A percentile compares a stretch with the other conserved stretches of the same genome.
Evolutionary conservation across 2,888 invertebrate genomes (phyloP).

Genomic region (Epirrhoe alternata): DNA sequence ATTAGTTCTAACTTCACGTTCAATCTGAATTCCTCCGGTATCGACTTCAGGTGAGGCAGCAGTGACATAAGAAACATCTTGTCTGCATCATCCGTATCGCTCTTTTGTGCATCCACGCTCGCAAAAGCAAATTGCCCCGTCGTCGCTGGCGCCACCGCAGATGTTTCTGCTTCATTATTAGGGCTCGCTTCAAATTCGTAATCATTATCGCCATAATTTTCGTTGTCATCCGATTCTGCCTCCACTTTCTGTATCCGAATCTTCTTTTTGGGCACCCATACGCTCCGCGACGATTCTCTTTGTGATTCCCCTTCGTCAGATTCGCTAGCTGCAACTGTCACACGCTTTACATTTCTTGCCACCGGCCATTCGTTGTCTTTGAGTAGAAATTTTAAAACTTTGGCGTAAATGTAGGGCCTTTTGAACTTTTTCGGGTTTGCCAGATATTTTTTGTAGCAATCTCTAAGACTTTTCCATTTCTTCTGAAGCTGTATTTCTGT

Average conservation of each 20-base stretch:
- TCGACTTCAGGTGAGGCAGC: conserved; percentile 71
- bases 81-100: conserved; percentile 69
- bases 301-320: conserved; percentile 55
- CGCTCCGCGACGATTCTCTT: conserved; percentile 37
- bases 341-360: conserved; percentile 37
- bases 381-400: conserved; percentile 68
- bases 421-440: conserved; percentile 66
- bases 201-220: conserved; percentile 42
- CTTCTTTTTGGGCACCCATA: conserved; percentile 64
- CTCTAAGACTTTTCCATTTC: conserved; percentile 80
- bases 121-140: conserved; percentile 72
- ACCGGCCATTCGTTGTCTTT: conserved; percentile 55
- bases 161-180: conserved; percentile 9
- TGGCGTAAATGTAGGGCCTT: conserved; percentile 71
- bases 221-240: conserved; percentile 61
- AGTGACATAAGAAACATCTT: conserved; percentile 75
- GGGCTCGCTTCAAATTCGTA: conserved; percentile 15
- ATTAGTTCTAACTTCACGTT: conserved; percentile 77
- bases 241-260: conserved; percentile 59
- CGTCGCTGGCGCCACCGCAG: background rate
- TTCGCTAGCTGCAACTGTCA: conserved; percentile 52
- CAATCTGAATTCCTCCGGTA: conserved; percentile 70
- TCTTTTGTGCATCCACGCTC: conserved; percentile 62
- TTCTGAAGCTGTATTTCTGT: conserved; percentile 78
- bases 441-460: conserved; percentile 73